phyloP scores from a whole-genome alignment of 2,888 invertebrate genomes.

The Elegia similella region DNA sequence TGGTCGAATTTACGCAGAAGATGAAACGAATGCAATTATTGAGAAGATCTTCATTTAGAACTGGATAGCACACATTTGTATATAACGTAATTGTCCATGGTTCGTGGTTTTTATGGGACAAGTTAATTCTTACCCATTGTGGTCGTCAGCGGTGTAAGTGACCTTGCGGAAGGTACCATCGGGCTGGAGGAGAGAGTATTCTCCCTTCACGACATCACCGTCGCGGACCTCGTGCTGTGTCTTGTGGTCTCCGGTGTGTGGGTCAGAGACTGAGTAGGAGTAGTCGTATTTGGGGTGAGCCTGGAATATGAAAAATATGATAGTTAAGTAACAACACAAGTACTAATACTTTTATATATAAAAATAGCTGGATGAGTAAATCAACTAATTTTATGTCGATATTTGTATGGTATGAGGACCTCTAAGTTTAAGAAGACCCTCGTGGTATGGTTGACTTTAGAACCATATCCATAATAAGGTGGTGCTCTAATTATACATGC shows the following conservation, averaged over 20 bases:
- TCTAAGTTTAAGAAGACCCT: too few relatives aligned
- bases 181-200: conserved; percentile 74
- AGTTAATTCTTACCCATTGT: conserved; percentile 60
- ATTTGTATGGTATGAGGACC: too few relatives aligned
- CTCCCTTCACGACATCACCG: conserved; percentile 74
- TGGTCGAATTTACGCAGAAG: too few relatives aligned
- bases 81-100: too few relatives aligned
- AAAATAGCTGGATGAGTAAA: too few relatives aligned
- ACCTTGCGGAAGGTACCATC: conserved; percentile 78
- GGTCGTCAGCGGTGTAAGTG: conserved; percentile 77
- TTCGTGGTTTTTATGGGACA: neutral
- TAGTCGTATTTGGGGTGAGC: conserved; percentile 78
- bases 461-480: too few relatives aligned
- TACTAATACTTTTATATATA: neutral
- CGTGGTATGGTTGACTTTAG: too few relatives aligned
- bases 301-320: conserved; percentile 36
- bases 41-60: too few relatives aligned
- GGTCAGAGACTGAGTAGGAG: conserved; percentile 76
- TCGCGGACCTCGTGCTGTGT: conserved; percentile 74
- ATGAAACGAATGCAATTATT: too few relatives aligned
- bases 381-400: too few relatives aligned
- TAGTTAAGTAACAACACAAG: neutral
- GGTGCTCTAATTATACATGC: too few relatives aligned
- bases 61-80: too few relatives aligned
- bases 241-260: conserved; percentile 78